Evolutionary conservation across 2,113 vertebrate genomes (phyloP).

Genomic region (Montifringilla adamsi): DNA sequence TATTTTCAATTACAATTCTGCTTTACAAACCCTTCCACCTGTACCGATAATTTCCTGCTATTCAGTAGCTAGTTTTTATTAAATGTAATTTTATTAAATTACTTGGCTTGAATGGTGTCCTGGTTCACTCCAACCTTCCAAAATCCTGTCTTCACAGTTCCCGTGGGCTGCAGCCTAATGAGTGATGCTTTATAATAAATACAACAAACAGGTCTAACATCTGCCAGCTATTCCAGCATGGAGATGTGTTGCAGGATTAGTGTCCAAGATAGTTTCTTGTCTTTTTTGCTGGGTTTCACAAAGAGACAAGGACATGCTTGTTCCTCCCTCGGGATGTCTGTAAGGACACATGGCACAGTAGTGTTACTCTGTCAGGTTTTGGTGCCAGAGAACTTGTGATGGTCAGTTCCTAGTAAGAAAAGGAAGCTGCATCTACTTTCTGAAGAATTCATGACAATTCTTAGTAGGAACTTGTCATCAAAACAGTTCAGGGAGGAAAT

Average conservation of each 20-base stretch:
- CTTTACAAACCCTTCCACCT: neutral
- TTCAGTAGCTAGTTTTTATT: neutral
- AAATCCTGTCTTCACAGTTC: fast-evolving
- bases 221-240: neutral
- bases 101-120: neutral
- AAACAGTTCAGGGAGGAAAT: constrained; percentile 9
- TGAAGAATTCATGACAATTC: neutral
- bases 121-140: neutral
- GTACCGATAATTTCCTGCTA: fast-evolving
- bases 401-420: neutral
- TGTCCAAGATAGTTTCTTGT: neutral
- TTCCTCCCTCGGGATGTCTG: neutral
- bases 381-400: neutral
- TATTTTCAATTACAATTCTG: neutral
- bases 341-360: fast-evolving
- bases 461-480: constrained; percentile 29
- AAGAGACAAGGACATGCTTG: fast-evolving
- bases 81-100: neutral
- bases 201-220: no score
- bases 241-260: neutral
- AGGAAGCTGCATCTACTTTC: neutral
- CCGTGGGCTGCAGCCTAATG: fast-evolving
- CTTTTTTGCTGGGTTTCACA: neutral
- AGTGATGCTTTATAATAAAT: neutral
- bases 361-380: neutral